These are phyloP conservation scores for Apodemia arnacis DNA, from an alignment of 2,888 invertebrate genomes.

Conservation along the genomic window DNA sequence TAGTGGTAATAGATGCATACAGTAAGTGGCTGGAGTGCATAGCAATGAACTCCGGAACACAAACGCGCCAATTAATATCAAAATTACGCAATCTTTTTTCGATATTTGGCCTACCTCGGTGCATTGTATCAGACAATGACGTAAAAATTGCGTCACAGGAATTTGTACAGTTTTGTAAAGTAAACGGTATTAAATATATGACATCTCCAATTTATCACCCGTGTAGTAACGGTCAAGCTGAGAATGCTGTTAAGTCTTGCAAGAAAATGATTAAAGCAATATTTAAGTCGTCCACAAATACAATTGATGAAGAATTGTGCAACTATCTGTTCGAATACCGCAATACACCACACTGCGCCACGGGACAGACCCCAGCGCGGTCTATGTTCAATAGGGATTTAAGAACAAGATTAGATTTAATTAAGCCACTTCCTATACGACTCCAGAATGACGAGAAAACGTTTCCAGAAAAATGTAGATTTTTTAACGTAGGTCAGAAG, in stretches of 20 bases:
- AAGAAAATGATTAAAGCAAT: constrained; percentile 72
- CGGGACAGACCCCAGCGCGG: background rate
- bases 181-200: constrained; percentile 65
- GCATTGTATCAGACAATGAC: constrained; percentile 58
- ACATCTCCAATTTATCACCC: constrained; percentile 67
- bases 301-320: constrained; percentile 14
- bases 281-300: constrained; percentile 35
- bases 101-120: constrained; percentile 40
- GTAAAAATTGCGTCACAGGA: constrained; percentile 46
- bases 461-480: background rate
- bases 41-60: background rate
- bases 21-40: constrained; percentile 75
- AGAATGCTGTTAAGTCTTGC: constrained; percentile 26
- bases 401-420: too few species aligned
- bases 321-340: constrained; percentile 65
- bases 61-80: constrained; percentile 30
- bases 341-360: constrained; percentile 51
- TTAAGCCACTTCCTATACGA: background rate
- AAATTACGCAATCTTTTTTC: constrained; percentile 49
- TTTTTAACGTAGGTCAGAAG: background rate
- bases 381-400: background rate
- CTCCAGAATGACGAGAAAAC: background rate
- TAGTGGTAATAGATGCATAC: constrained; percentile 71
- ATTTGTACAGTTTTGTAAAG: constrained; percentile 57
- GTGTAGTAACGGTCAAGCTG: constrained; percentile 72